Evolutionary conservation across 37 sponge, comb jelly and placozoan species (phyloP), one percentile per base, ranked within the genome.

Genomic region (Chondrilla cf. caribensis): DNA sequence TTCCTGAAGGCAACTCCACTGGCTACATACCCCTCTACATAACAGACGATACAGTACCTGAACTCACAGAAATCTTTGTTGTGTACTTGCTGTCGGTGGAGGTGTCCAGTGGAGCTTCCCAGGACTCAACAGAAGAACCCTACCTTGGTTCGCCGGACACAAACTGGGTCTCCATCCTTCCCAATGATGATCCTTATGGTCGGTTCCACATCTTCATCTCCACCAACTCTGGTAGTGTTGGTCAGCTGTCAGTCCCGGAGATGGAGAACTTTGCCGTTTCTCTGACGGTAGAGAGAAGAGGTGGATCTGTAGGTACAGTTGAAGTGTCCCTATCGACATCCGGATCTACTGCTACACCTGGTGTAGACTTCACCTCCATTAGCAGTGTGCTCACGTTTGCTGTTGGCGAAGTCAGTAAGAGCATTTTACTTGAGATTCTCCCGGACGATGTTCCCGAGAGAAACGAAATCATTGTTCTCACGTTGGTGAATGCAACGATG

Each of bases 161-260:
- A 40, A 47, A 87, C 28, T 71, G 36, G 18, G 80, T 91, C 19
- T 60, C 64, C 38, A 93, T 96, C 24, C 38, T 84, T 18, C 83
- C 83, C 39, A 90, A 91, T 70, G 95, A 94, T 71, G 91, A 88
- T 82, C 87, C 95, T 22, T 70, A 78, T 26, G 95, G 95, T 18
- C 39, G 41, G 24, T 94, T 94, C 47, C 32, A 17, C 39, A 26
- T 82, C 37, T 58, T 25, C 39, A 28, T 60, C 58, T 8, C 54
- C 47, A 79, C 66, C 33, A 42, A n/a, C 33, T 68, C 79, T 19
- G 75, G 41, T 9, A 29, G 58, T 3, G 76, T 33, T 5, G 60
- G 66, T 0, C 59, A 70, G 1, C 83, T 87, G 28, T 55, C 17
- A 0, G 91, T 87, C 32, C 76, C 84, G 8, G 80, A 79, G 8